Evolutionary conservation across 2,888 invertebrate species (phyloP).

Genomic region (Acholoe squamosa): DNA sequence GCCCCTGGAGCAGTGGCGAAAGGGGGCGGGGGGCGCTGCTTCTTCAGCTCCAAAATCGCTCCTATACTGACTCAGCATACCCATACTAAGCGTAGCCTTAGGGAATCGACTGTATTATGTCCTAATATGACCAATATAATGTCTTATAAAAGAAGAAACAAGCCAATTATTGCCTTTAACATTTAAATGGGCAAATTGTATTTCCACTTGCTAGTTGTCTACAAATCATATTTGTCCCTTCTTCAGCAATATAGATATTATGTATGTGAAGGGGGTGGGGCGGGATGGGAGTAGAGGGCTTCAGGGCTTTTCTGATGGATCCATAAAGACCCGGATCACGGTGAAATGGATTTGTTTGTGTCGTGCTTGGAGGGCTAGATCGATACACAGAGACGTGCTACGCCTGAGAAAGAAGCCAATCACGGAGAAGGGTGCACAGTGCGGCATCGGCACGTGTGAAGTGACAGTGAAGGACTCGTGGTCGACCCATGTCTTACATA

Average conservation of each 20-base stretch:
- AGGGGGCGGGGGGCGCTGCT: background rate
- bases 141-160: background rate
- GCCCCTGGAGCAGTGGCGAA: background rate
- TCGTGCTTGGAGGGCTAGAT: background rate
- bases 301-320: constrained; percentile 20
- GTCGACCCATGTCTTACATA: no score
- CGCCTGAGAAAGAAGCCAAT: background rate
- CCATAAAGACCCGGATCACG: background rate
- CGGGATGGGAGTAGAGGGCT: background rate
- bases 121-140: no score
- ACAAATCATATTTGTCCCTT: background rate
- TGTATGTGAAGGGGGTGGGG: background rate
- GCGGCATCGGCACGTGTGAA: background rate
- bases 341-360: constrained; percentile 34
- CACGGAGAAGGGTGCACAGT: background rate
- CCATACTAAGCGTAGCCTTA: background rate
- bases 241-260: background rate
- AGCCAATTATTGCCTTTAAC: background rate
- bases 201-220: background rate
- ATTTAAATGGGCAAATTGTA: constrained; percentile 17
- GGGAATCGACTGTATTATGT: background rate
- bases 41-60: background rate
- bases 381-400: background rate
- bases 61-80: background rate
- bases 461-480: background rate